Evolutionary conservation across 2,797 vertebrate genomes (phyloP).

Genomic region (Cetoscarus ocellatus): DNA sequence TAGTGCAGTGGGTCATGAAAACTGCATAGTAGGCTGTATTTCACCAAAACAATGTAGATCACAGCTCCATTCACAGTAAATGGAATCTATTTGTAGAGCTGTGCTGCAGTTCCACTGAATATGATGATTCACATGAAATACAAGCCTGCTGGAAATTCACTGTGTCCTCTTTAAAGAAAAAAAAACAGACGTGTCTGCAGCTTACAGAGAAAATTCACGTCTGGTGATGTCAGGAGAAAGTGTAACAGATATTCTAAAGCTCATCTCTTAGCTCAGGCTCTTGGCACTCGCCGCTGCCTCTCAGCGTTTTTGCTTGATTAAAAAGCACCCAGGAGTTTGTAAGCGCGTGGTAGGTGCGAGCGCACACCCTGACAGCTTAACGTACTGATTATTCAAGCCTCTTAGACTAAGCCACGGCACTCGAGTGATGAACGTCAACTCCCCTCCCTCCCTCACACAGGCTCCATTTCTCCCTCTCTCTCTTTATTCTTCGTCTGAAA

Average conservation of each 20-base stretch:
- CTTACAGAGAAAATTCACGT: constrained; percentile 56
- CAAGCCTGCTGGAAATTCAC: constrained; percentile 25
- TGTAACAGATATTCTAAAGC: constrained; percentile 79
- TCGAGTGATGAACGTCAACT: constrained; percentile 82
- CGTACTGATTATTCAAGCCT: constrained; percentile 88
- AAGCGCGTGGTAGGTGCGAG: constrained; percentile 78
- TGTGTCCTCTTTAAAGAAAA: constrained; percentile 38
- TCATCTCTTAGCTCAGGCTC: constrained; percentile 67
- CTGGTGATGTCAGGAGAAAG: constrained; percentile 75
- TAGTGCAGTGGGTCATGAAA: constrained; percentile 38
- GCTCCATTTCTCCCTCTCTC: constrained; percentile 53
- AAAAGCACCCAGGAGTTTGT: constrained; percentile 82
- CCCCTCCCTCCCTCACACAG: constrained; percentile 56
- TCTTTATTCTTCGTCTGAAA: constrained; percentile 65
- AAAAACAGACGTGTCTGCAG: constrained; percentile 45
- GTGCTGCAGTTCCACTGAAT: constrained; percentile 21
- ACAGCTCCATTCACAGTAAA: constrained; percentile 2
- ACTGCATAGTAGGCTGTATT: constrained; percentile 17
- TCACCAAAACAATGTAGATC: constrained; percentile 22
- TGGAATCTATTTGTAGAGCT: constrained; percentile 8
- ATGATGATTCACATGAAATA: constrained; percentile 44
- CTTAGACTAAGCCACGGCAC: constrained; percentile 85
- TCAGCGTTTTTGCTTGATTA: constrained; percentile 82
- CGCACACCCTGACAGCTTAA: constrained; percentile 83
- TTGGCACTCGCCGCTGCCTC: constrained; percentile 72